Conservation (phyloP, 2,888 invertebrate species). For the Subacronicta megacephala region DNA sequence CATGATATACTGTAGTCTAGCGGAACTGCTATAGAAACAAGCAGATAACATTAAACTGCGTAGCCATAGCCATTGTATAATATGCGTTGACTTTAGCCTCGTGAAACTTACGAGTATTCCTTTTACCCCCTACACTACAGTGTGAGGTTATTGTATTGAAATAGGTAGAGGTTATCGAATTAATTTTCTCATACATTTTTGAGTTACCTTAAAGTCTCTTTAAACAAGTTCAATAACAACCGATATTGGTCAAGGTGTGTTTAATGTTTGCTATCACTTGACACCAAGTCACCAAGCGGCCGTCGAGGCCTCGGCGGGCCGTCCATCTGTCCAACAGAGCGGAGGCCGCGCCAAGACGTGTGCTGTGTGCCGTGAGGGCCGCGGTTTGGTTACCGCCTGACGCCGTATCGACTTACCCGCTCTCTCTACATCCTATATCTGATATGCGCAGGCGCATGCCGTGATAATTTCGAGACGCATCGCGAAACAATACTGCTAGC, state of each 20-base stretch:
- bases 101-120: neutral
- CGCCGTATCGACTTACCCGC: conserved; percentile 69
- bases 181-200: too few species aligned
- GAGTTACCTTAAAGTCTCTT: neutral
- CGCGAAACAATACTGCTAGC: conserved; percentile 57
- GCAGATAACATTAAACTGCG: neutral
- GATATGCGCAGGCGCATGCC: conserved; percentile 54
- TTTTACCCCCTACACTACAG: too few species aligned
- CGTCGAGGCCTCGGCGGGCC: conserved; percentile 61
- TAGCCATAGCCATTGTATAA: neutral
- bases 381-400: conserved; percentile 81
- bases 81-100: neutral
- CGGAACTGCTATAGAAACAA: too few species aligned
- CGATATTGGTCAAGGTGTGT: conserved; percentile 39
- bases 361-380: conserved; percentile 66
- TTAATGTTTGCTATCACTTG: conserved; percentile 36
- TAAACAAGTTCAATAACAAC: conserved; percentile 7
- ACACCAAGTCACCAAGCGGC: conserved; percentile 24
- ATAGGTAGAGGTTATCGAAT: too few species aligned
- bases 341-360: conserved; percentile 72
- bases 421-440: conserved; percentile 43
- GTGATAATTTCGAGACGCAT: conserved; percentile 65
- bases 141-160: too few species aligned
- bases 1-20: neutral
- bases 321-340: conserved; percentile 77